These are phyloP conservation scores for honey bee (Apis mellifera) DNA, from an alignment of 1,140 invertebrate genomes.

Conservation along the genomic window Amel_HAv3.1 CM009946.2:6246501-6247000, in stretches of 20 bases:
- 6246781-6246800: constrained; percentile 45
- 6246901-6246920: not conserved
- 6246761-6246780: constrained; percentile 37
- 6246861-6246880: constrained; percentile 36
- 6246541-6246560: constrained; percentile 35
- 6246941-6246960: not conserved
- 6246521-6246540: constrained; percentile 35
- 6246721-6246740: constrained; percentile 51
- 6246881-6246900: constrained; percentile 6
- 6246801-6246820: constrained; percentile 37
- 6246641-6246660: constrained; percentile 4
- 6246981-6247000: no score
- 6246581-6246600: not conserved
- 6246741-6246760: constrained; percentile 41
- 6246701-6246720: not conserved
- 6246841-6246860: constrained; percentile 32
- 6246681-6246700: constrained; percentile 35
- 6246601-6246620: not conserved
- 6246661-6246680: constrained; percentile 24
- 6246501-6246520: constrained; percentile 34
- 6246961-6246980: no score
- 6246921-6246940: not conserved
- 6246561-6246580: constrained; percentile 35
- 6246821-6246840: constrained; percentile 24
- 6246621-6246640: not conserved